Evolutionary conservation across 2,113 vertebrate genomes (phyloP).

Genomic region (Triplophysa tibetana): DNA sequence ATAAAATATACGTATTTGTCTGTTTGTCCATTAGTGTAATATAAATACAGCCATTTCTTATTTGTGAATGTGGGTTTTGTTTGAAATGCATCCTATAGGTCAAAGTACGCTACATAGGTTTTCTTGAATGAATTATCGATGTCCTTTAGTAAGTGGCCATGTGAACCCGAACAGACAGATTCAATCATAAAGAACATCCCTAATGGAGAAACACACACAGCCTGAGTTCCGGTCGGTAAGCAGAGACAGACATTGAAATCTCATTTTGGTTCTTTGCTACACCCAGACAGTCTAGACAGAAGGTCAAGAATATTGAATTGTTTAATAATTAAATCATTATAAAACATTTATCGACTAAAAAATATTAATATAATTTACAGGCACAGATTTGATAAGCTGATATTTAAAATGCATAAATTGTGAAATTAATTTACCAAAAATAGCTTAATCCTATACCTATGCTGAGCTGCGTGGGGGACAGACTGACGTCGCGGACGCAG

Average conservation of each 20-base stretch:
- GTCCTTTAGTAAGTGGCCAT: neutral
- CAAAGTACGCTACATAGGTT: no score
- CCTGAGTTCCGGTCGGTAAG: slow-evolving; percentile 29
- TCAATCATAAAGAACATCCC: slow-evolving; percentile 24
- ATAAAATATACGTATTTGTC: neutral
- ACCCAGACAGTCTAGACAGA: no score
- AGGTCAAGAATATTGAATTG: no score
- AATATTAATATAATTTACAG: no score
- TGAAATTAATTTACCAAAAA: no score
- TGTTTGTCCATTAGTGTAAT: neutral
- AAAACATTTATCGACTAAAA: no score
- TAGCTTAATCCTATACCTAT: neutral
- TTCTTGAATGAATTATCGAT: neutral
- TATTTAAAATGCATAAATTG: no score
- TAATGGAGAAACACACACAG: slow-evolving; percentile 6
- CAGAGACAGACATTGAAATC: slow-evolving; percentile 42
- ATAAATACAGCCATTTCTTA: neutral
- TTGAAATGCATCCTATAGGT: neutral
- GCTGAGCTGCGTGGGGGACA: neutral
- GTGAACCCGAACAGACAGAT: neutral
- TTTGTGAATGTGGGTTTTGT: neutral
- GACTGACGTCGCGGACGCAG: neutral
- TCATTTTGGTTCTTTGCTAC: no score
- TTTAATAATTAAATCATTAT: no score
- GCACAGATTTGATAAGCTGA: no score